phyloP scores from a whole-genome alignment of 2,113 vertebrate species.

The Caracal caracal region DNA sequence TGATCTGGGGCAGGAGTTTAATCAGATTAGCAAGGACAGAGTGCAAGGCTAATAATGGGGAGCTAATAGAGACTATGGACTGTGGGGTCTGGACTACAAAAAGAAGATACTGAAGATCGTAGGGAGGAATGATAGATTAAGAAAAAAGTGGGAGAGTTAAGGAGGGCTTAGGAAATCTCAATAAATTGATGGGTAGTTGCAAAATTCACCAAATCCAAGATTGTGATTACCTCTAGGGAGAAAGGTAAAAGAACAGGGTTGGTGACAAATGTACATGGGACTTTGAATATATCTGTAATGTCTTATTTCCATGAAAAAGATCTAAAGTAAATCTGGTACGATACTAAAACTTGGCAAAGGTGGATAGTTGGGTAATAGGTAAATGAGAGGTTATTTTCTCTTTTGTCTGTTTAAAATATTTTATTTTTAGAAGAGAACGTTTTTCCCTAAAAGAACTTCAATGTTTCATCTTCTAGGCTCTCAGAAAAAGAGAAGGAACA shows the following conservation, averaged over 20 bases:
- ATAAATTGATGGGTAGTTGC: neutral
- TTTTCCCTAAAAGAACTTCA: neutral
- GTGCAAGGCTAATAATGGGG: neutral
- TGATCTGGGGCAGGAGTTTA: neutral
- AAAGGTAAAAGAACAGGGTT: neutral
- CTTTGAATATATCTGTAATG: neutral
- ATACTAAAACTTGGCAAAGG: constrained; percentile 27
- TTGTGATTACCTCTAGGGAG: neutral
- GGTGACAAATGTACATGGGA: neutral
- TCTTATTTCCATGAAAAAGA: constrained; percentile 17
- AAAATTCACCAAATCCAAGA: constrained; percentile 8
- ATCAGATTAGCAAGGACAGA: neutral
- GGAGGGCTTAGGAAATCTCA: neutral
- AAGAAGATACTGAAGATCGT: constrained; percentile 9
- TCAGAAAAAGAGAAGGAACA: constrained; percentile 91
- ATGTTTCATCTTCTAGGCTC: constrained; percentile 85
- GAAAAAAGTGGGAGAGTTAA: neutral
- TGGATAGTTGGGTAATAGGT: neutral
- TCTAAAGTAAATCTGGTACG: constrained; percentile 29
- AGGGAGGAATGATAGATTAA: neutral
- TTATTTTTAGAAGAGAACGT: constrained; percentile 27
- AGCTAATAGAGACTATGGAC: neutral
- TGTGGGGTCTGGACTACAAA: neutral
- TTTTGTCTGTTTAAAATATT: constrained; percentile 6
- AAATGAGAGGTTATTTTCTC: constrained; percentile 20